Evolutionary conservation across 2,888 invertebrate genomes (phyloP), one percentile per base, ranked within the genome.

Genomic region (Aplocera efformata): DNA sequence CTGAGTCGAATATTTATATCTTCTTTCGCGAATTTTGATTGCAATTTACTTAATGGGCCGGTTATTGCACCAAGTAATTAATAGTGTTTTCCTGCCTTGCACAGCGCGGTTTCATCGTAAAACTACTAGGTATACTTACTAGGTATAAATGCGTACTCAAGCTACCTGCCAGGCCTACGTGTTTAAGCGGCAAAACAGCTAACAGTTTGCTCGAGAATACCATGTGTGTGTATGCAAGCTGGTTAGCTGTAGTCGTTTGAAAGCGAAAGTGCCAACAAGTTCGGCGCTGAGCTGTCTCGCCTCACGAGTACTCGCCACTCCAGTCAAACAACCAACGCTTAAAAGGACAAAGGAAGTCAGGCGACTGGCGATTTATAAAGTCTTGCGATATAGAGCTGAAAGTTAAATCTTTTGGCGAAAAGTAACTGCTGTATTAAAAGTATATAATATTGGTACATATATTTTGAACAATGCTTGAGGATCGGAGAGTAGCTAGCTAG

Each of bases 241-340:
- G 39, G 46, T 49, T 57, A 54, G 49, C 56, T 55, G 49, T 60
- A 48, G 60, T 56, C 60, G 62, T 63, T 64, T 47, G 72, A 80
- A 76, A 82, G 79, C 67, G 82, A 82, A 81, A 83, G 81, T 79
- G 79, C 68, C 66, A 74, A 76, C 72, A 66, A 74, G 69, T 56
- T 53, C 56, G 53, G 59, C 53, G 52, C 46, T 40, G 39, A 42
- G 40, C 40, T 48, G 51, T 51, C 55, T 50, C 49, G 53, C 47
- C 43, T 33, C 33, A 42, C 48, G 37, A 41, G 45, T 48, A 47
- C 51, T 47, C 51, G 39, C 39, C 44, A 45, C 58, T 55, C 53
- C 55, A 56, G 48, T 58, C 55, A 43, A 52, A 49, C 54, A 47
- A 46, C 56, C 53, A 48, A 40, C 58, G 53, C 63, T 61, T 63